These are phyloP conservation scores for Ambastaia sidthimunki DNA, from an alignment of 2,797 vertebrate species.

Conservation along the genomic window DNA sequence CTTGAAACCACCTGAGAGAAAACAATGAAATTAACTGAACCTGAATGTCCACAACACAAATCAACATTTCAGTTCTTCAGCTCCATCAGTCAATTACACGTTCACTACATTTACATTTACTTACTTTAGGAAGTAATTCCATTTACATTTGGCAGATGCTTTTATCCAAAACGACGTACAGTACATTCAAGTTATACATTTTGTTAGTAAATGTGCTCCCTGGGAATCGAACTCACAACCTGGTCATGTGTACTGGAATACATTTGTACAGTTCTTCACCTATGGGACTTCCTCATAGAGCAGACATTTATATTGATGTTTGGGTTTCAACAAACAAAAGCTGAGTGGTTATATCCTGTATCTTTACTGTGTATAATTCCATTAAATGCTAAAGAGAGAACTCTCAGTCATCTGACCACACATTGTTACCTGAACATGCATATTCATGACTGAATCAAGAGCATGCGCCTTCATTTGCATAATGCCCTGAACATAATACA, in stretches of 20 bases:
- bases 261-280: neutral
- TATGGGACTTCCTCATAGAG: neutral
- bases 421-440: conserved; percentile 30
- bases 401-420: conserved; percentile 13
- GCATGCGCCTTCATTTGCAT: conserved; percentile 32
- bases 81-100: neutral
- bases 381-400: neutral
- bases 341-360: neutral
- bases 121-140: no score
- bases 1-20: conserved; percentile 79
- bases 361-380: neutral
- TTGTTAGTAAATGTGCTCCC: no score
- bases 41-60: neutral
- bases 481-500: conserved; percentile 38
- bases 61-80: neutral
- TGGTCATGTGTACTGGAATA: no score
- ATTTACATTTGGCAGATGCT: no score
- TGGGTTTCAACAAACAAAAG: neutral
- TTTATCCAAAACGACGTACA: no score
- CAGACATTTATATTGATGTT: neutral
- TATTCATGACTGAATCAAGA: conserved; percentile 39
- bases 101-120: no score
- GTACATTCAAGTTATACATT: no score
- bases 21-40: neutral
- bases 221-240: no score